Evolutionary conservation across 2,888 invertebrate species (phyloP).

Genomic region (Acleris laterana): DNA sequence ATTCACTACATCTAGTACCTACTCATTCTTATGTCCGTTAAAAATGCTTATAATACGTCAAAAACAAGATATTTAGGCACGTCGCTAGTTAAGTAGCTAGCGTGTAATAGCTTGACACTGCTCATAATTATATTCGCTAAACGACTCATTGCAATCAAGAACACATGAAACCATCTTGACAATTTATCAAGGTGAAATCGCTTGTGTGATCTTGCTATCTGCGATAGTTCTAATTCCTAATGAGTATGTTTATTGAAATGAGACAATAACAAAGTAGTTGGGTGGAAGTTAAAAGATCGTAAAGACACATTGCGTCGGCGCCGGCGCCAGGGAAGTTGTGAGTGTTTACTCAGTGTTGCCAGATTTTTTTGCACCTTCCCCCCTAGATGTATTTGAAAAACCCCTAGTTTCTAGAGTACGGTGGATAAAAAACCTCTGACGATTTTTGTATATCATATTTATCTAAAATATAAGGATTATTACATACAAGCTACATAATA

Average conservation of each 20-base stretch:
- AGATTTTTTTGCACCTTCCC: too few species aligned
- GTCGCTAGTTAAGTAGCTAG: neutral
- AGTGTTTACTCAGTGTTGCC: constrained; percentile 31
- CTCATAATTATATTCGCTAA: constrained; percentile 17
- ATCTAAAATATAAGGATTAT: too few species aligned
- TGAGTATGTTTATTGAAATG: constrained; percentile 47
- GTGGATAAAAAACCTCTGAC: too few species aligned
- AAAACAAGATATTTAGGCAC: too few species aligned
- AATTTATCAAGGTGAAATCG: constrained; percentile 56
- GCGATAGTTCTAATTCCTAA: constrained; percentile 37
- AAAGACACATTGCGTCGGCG: constrained; percentile 31
- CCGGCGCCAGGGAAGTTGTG: constrained; percentile 36
- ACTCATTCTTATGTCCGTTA: too few species aligned
- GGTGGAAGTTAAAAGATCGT: constrained; percentile 37
- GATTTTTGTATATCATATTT: too few species aligned
- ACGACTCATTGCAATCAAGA: constrained; percentile 47
- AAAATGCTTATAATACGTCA: too few species aligned
- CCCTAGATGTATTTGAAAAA: too few species aligned
- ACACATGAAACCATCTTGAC: constrained; percentile 49
- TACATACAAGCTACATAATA: too few species aligned
- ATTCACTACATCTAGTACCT: too few species aligned
- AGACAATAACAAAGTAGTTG: constrained; percentile 40
- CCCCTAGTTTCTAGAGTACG: too few species aligned
- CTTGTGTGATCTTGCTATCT: constrained; percentile 44
- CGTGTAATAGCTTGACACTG: neutral